A percentile compares a stretch with the other conserved stretches of the same genome.
Conservation (phyloP, 2,888 invertebrate genomes). For the Achlya flavicornis region DNA sequence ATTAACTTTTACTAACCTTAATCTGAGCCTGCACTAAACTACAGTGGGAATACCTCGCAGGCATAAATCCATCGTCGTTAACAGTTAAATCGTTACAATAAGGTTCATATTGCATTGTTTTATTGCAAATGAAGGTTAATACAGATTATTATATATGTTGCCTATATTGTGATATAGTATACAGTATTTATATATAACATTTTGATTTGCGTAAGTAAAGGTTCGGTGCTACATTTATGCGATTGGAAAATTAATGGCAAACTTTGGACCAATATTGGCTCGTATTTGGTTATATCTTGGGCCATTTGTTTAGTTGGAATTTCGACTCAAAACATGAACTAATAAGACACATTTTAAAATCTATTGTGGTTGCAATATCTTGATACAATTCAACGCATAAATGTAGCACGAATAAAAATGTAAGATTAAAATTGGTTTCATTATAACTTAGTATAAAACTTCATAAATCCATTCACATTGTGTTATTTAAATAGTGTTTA, state of each 20-base stretch:
- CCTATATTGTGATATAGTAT: constrained; percentile 14
- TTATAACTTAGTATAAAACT: neutral
- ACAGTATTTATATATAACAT: constrained; percentile 14
- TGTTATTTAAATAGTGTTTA: neutral
- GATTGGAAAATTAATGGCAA: neutral
- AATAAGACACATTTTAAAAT: neutral
- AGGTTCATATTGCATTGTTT: neutral
- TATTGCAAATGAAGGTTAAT: neutral
- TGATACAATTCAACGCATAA: neutral
- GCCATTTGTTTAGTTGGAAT: neutral
- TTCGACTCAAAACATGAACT: no score
- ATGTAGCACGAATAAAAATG: neutral
- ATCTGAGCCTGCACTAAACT: no score
- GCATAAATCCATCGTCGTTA: neutral
- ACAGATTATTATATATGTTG: neutral
- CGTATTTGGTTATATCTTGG: neutral
- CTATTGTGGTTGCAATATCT: neutral
- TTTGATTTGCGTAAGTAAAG: neutral
- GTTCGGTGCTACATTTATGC: neutral
- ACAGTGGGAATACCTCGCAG: no score
- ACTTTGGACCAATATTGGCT: neutral
- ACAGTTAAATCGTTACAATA: neutral
- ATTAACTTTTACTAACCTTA: no score
- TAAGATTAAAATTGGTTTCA: neutral
- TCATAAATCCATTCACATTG: constrained; percentile 3